Evolutionary conservation across 2,888 invertebrate genomes (phyloP).

Genomic region (Malacosoma neustria): DNA sequence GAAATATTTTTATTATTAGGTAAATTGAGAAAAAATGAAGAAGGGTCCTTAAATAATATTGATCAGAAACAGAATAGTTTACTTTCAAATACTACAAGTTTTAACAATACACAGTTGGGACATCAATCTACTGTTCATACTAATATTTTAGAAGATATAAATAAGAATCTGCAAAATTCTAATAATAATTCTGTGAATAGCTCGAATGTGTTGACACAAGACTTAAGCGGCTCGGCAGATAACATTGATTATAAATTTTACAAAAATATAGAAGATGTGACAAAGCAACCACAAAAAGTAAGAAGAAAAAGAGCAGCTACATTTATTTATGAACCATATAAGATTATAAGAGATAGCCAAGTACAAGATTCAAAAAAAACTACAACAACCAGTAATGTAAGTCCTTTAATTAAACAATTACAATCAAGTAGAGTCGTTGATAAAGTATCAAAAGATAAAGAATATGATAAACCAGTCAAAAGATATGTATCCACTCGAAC

Average conservation of each 20-base stretch:
- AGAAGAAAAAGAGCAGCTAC: conserved; percentile 44
- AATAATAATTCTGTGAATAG: conserved; percentile 3
- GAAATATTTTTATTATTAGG: conserved; percentile 26
- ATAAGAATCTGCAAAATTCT: conserved; percentile 13
- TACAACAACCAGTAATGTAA: conserved; percentile 46
- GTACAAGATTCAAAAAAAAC: conserved; percentile 55
- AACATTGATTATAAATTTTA: conserved; percentile 23
- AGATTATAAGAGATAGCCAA: conserved; percentile 58
- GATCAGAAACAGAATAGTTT: conserved; percentile 14
- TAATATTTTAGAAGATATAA: conserved; percentile 66
- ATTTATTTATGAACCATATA: conserved; percentile 65
- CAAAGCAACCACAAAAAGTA: conserved; percentile 14
- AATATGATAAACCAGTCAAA: conserved; percentile 36
- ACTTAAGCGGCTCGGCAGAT: conserved; percentile 1
- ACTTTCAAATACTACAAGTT: conserved; percentile 7
- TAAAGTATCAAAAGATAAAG: conserved; percentile 31
- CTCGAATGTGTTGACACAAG: neutral
- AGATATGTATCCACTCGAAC: conserved; percentile 26
- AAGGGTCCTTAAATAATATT: conserved; percentile 13
- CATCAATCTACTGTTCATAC: conserved; percentile 48
- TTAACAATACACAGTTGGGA: conserved; percentile 10
- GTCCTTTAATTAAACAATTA: conserved; percentile 58
- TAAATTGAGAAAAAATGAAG: conserved; percentile 23
- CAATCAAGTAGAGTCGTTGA: conserved; percentile 53
- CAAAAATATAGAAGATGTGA: conserved; percentile 29